Evolutionary conservation across 2,113 vertebrate species (phyloP), one percentile per base, ranked within the genome.

Genomic region (Hirundichthys speculiger): DNA sequence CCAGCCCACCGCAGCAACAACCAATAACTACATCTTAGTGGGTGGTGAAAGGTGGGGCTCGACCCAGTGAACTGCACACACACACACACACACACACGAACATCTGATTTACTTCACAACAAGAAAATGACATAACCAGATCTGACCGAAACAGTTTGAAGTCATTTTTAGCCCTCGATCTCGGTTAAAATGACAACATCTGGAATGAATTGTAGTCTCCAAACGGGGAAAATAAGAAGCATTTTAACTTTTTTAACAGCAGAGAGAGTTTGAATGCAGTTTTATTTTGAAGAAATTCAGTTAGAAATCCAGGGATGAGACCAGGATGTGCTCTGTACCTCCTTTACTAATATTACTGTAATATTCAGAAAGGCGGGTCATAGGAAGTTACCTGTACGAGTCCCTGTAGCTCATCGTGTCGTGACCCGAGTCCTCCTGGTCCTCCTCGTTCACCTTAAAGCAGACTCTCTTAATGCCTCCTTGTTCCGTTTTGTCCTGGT

Each of bases 361-460:
- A n/a, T n/a, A n/a, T n/a, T n/a, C n/a, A n/a, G n/a, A n/a, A n/a
- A n/a, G n/a, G 24, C 34, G 7, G 18, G 13, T 30, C 40, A 24
- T 15, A 2, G 8, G 34, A 50, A 13, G 20, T 52, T 22, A 98
- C 98, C 97, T 99, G 93, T 99, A 99, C 10, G 98, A 99, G 85
- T 99, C 98, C 19, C 98, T 94, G 89, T 96, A 98, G 90, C 98
- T 99, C 94, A 98, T 96, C 3, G 98, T 99, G 83, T 99, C 98
- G 0, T 99, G 98, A n/a, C 97, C 97, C 0, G 97, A 99, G 88
- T 99, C 98, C 81, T 99, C 97, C 88, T 99, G 98, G 56, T 99
- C 96, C 13, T 99, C 98, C 80, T 99, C 96, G 0, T 93, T 95
- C 79, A 99, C 98, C 86, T 95, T 98, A 83, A 99, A 99, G 84